Evolutionary conservation across 2,888 invertebrate species (phyloP).

Genomic region (Psylliodes chrysocephalus): DNA sequence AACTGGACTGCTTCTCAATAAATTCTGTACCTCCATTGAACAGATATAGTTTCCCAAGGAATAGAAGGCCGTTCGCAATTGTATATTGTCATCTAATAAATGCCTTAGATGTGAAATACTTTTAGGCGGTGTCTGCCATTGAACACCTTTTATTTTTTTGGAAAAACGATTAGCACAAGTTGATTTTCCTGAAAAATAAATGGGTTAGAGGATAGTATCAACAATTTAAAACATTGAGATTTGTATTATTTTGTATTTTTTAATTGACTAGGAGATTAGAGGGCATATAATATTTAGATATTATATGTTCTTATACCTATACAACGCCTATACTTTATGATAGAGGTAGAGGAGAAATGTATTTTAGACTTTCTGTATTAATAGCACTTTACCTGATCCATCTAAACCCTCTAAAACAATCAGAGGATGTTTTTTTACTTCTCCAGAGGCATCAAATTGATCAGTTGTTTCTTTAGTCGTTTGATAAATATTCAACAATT

Average conservation of each 20-base stretch:
- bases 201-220: too few species aligned
- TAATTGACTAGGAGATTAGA: too few species aligned
- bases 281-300: too few species aligned
- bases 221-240: too few species aligned
- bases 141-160: conserved; percentile 54
- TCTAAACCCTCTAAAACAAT: conserved; percentile 66
- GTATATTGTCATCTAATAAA: conserved; percentile 56
- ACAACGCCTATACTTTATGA: too few species aligned
- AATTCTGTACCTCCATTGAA: conserved; percentile 57
- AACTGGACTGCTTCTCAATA: conserved; percentile 58
- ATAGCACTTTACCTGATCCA: conserved; percentile 60
- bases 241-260: too few species aligned
- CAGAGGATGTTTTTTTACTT: conserved; percentile 58
- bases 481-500: conserved; percentile 55
- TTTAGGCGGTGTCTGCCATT: conserved; percentile 61
- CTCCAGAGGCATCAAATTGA: conserved; percentile 30
- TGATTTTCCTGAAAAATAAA: conserved; percentile 64
- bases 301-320: too few species aligned
- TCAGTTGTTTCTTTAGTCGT: conserved; percentile 39
- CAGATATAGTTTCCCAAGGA: conserved; percentile 65
- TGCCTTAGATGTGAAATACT: conserved; percentile 57
- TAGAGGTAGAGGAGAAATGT: too few species aligned
- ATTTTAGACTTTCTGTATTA: neutral
- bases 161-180: conserved; percentile 59
- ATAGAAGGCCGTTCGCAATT: conserved; percentile 62